phyloP scores from a whole-genome alignment of 1,140 invertebrate species.

The Bemisia tabaci region DNA sequence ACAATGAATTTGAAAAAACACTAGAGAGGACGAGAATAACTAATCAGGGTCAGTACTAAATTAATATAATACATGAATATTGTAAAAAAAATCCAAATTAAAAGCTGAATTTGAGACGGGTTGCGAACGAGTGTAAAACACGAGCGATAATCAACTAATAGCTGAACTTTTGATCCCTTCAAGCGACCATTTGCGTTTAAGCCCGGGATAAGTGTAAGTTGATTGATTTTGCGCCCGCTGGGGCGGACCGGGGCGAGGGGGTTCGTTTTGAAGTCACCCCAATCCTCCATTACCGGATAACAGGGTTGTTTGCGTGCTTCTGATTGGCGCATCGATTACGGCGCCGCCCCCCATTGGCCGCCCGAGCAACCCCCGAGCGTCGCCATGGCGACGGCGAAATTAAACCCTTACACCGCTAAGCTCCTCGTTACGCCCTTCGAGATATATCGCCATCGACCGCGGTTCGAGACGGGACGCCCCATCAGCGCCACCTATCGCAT shows the following conservation, averaged over 20 bases:
- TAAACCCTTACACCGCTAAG: background rate
- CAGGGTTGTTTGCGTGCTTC: background rate
- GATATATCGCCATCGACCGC: too few relatives aligned
- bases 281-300: background rate
- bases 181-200: background rate
- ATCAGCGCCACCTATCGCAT: too few relatives aligned
- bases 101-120: too few relatives aligned
- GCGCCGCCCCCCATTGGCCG: background rate
- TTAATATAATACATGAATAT: too few relatives aligned
- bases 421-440: background rate
- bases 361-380: background rate
- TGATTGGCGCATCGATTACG: background rate
- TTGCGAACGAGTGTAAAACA: too few relatives aligned
- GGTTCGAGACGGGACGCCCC: too few relatives aligned
- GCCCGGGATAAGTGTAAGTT: background rate
- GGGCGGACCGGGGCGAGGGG: background rate
- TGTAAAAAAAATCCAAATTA: too few relatives aligned
- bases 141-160: background rate
- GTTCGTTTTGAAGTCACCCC: background rate
- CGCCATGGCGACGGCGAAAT: background rate
- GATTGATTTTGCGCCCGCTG: background rate
- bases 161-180: background rate
- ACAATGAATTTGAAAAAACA: too few relatives aligned
- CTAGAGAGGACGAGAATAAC: too few relatives aligned
- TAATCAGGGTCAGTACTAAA: too few relatives aligned